Evolutionary conservation across 2,888 invertebrate species (phyloP).

Genomic region (Congeria kusceri): DNA sequence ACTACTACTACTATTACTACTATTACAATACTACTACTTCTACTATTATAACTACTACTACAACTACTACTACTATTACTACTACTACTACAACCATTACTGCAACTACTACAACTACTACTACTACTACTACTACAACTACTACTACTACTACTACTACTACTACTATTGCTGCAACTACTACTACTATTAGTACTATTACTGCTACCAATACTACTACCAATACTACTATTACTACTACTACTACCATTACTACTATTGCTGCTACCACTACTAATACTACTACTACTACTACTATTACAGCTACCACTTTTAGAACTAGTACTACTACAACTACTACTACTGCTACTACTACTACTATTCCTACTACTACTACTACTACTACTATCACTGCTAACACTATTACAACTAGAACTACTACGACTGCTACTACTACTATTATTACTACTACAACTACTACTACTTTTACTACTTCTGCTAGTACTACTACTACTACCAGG

Average conservation of each 20-base stretch:
- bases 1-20: no score
- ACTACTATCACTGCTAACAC: neutral
- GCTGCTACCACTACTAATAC: conserved; percentile 14
- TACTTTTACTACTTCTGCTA: conserved; percentile 3
- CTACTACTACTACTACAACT: conserved; percentile 4
- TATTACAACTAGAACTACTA: neutral
- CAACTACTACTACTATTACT: neutral
- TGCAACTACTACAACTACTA: conserved; percentile 1
- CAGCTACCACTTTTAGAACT: neutral
- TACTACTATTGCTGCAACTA: neutral
- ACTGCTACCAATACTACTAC: conserved; percentile 7
- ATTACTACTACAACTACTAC: conserved; percentile 3
- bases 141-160: neutral
- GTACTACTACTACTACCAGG: conserved; percentile 8
- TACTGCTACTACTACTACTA: conserved; percentile 12
- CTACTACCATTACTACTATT: conserved; percentile 13
- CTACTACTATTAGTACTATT: conserved; percentile 1
- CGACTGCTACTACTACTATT: conserved; percentile 3
- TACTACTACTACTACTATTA: conserved; percentile 14
- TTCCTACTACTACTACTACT: conserved; percentile 10
- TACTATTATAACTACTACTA: neutral
- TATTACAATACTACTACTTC: neutral
- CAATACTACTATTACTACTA: conserved; percentile 12
- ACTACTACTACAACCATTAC: neutral
- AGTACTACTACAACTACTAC: conserved; percentile 6